These are phyloP conservation scores for Stegophylla sp. DNA, from an alignment of 2,888 invertebrate species.

Conservation along the genomic window DNA sequence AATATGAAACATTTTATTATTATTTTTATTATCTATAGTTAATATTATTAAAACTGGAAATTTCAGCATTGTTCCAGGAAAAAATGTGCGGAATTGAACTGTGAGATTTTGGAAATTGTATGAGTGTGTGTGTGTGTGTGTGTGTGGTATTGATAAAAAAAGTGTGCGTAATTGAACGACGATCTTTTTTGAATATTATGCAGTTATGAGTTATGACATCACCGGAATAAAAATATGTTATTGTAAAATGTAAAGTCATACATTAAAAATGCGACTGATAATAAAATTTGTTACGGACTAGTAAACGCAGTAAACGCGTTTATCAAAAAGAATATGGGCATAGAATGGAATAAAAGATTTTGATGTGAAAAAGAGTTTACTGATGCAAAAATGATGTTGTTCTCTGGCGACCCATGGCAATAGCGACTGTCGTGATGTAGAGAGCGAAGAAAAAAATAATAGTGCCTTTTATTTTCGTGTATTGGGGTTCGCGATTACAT, in stretches of 20 bases:
- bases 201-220: too few species aligned
- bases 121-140: too few species aligned
- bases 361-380: slow-evolving; percentile 15
- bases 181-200: too few species aligned
- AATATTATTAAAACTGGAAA: too few species aligned
- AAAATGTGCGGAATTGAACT: too few species aligned
- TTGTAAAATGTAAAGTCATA: neutral
- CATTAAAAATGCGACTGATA: slow-evolving; percentile 5
- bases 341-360: slow-evolving; percentile 48
- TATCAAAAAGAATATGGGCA: slow-evolving; percentile 37
- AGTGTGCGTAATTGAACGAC: too few species aligned
- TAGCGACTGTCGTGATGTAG: slow-evolving; percentile 19
- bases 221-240: neutral
- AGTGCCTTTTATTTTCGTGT: slow-evolving; percentile 58
- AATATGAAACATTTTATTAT: too few species aligned
- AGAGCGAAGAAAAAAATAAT: slow-evolving; percentile 39
- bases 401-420: slow-evolving; percentile 20
- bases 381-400: slow-evolving; percentile 54
- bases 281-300: slow-evolving; percentile 37
- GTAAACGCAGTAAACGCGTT: slow-evolving; percentile 37
- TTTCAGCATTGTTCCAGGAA: too few species aligned
- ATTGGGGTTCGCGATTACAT: slow-evolving; percentile 53
- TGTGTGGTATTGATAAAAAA: too few species aligned
- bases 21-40: too few species aligned
- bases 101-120: too few species aligned